Evolutionary conservation across 2,113 vertebrate species (phyloP), one percentile per base, ranked within the genome.

Genomic region (Gavialis gangeticus): DNA sequence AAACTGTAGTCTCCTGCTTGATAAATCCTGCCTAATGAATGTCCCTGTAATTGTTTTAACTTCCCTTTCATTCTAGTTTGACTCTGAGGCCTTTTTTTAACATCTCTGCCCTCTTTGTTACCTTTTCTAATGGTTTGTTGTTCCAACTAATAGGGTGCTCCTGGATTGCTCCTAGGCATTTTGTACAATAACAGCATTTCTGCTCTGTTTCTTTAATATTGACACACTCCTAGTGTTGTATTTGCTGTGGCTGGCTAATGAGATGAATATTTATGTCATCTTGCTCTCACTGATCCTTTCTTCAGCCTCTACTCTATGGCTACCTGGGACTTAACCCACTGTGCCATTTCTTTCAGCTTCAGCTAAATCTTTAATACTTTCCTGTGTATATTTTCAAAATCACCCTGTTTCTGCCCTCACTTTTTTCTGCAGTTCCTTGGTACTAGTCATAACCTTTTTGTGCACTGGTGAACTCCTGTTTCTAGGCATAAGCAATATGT

Each of bases 291-390:
- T 0, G 17, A 58, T 73, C n/a, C 27, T 85, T 55, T 82, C 85
- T 79, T 8, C 91, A 91, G 79, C 92, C 64, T 89, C 25, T 88
- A 17, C 19, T 79, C 67, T 63, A 77, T 87, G 93, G 75, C 84
- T 2, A 1, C 64, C 10, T 58, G 55, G 46, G 75, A 75, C 64
- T 37, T 46, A 73, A 46, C 69, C 34, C 2, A 1, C 37, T 84
- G 34, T 86, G 86, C 85, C 86, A 80, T 92, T 91, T 95, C 67
- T 34, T 75, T 69, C 77, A 91, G 27, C 28, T 64, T 57, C 19
- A 12, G 60, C 57, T 46, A 77, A 79, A 69, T 71, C 85, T 67
- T 76, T 46, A 24, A 12, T 34, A 2, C 18, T 92, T 88, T 88
- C 81, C n/a, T 77, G 4, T 46, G n/a, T 84, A 89, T 75, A 28